Conservation (phyloP, 2,113 vertebrate genomes). For the Ciconia boyciana region DNA sequence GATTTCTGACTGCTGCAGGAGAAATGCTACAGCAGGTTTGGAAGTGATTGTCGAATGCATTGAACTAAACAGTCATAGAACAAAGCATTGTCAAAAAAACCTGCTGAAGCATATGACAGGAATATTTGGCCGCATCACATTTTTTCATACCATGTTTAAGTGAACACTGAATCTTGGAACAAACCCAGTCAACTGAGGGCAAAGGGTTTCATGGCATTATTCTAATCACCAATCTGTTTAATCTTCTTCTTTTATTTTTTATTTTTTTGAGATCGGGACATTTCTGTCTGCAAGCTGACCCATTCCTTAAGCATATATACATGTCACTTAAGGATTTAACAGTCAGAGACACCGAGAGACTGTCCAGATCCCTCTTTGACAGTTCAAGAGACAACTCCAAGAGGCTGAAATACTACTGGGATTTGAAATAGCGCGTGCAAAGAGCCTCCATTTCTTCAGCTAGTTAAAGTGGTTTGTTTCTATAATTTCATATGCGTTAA, state of each 20-base stretch:
- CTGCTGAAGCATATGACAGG: background rate
- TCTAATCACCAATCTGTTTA: background rate
- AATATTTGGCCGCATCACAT: background rate
- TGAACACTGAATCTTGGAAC: background rate
- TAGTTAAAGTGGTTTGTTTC: conserved; percentile 38
- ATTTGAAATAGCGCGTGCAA: background rate
- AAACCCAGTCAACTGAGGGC: background rate
- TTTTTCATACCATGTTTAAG: background rate
- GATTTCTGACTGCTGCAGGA: background rate
- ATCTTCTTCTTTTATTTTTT: too few species aligned
- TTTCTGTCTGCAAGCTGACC: background rate
- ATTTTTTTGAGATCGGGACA: background rate
- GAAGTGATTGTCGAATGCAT: background rate
- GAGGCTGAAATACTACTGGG: conserved; percentile 12
- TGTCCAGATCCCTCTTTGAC: conserved; percentile 27
- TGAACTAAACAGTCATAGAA: background rate
- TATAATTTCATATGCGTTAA: conserved; percentile 5
- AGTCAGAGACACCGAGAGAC: background rate
- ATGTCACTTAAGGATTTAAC: conserved; percentile 1
- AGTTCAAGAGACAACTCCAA: background rate
- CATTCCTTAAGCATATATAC: background rate
- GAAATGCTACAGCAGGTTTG: background rate
- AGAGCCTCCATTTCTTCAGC: background rate
- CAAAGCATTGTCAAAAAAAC: background rate
- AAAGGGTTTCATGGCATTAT: background rate